phyloP scores from a whole-genome alignment of 1,140 invertebrate species.

The Drosophila watanabei region DNA sequence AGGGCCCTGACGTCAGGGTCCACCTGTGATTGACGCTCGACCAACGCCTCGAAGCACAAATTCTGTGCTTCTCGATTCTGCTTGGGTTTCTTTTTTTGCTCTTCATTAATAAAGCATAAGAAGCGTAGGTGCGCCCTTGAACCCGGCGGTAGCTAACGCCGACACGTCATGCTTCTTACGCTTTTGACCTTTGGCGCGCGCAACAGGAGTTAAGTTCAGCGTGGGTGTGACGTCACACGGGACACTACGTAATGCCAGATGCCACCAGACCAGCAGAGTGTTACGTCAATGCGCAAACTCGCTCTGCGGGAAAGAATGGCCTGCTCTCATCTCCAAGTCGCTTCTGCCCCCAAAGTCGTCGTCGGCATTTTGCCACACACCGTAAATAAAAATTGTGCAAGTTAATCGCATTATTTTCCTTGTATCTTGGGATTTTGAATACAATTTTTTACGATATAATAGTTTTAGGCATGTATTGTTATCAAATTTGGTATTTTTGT shows the following conservation, averaged over 20 bases:
- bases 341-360: slow-evolving; percentile 12
- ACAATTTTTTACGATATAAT: no score
- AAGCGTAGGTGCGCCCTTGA: slow-evolving; percentile 58
- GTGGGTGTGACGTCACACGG: slow-evolving; percentile 64
- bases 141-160: slow-evolving; percentile 53
- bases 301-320: slow-evolving; percentile 12
- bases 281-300: slow-evolving; percentile 68
- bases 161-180: slow-evolving; percentile 52
- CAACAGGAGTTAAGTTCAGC: slow-evolving; percentile 62
- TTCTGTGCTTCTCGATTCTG: slow-evolving; percentile 8
- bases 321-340: slow-evolving; percentile 11
- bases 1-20: slow-evolving; percentile 64
- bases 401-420: neutral
- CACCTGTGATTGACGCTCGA: slow-evolving; percentile 73
- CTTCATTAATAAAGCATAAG: slow-evolving; percentile 51
- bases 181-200: slow-evolving; percentile 63
- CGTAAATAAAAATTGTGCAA: neutral
- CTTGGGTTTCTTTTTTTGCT: slow-evolving; percentile 13
- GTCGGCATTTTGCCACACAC: slow-evolving; percentile 29
- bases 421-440: neutral
- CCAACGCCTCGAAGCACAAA: slow-evolving; percentile 31
- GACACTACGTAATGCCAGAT: slow-evolving; percentile 60
- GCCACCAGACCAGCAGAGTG: slow-evolving; percentile 24
- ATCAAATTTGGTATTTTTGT: neutral
- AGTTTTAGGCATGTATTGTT: neutral